Percentiles rank a stretch among this genome's conserved stretches.
phyloP scores from a whole-genome alignment of 2,888 invertebrate genomes.

The Cistogaster globosa region DNA sequence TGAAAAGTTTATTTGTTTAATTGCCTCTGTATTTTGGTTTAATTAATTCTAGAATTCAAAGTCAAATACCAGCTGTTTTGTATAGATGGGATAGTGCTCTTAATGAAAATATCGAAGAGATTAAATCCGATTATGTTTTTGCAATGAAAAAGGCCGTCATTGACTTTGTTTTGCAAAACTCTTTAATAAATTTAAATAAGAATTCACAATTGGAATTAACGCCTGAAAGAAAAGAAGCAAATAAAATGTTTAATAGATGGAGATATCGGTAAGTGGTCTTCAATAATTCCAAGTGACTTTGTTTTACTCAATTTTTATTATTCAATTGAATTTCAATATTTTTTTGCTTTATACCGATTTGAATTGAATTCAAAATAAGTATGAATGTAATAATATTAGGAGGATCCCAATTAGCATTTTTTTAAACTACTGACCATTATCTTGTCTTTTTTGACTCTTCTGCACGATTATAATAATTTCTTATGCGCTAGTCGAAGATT shows the following conservation, averaged over 20 bases:
- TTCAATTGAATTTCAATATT: neutral
- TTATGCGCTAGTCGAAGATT: too few species aligned
- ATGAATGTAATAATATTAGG: too few species aligned
- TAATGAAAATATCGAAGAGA: constrained; percentile 88
- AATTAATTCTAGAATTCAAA: constrained; percentile 84
- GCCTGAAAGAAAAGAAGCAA: constrained; percentile 84
- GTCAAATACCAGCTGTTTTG: constrained; percentile 86
- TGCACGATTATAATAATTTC: too few species aligned
- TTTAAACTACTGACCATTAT: too few species aligned
- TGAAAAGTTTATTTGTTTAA: constrained; percentile 19
- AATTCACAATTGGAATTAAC: constrained; percentile 73
- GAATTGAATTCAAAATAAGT: too few species aligned
- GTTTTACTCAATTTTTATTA: neutral
- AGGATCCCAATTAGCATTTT: too few species aligned
- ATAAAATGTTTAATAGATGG: constrained; percentile 87
- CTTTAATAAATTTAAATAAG: constrained; percentile 81
- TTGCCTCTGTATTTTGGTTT: constrained; percentile 18
- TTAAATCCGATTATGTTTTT: constrained; percentile 92
- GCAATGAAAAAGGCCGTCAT: constrained; percentile 96
- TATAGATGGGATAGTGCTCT: constrained; percentile 86
- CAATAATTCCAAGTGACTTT: neutral
- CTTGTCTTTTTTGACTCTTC: too few species aligned
- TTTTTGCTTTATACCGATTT: too few species aligned
- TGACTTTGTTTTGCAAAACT: constrained; percentile 94
- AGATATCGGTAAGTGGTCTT: constrained; percentile 83